Base-by-base conservation (phyloP, 2,797 vertebrate species). In the Scolopax bukidnonensis region DNA sequence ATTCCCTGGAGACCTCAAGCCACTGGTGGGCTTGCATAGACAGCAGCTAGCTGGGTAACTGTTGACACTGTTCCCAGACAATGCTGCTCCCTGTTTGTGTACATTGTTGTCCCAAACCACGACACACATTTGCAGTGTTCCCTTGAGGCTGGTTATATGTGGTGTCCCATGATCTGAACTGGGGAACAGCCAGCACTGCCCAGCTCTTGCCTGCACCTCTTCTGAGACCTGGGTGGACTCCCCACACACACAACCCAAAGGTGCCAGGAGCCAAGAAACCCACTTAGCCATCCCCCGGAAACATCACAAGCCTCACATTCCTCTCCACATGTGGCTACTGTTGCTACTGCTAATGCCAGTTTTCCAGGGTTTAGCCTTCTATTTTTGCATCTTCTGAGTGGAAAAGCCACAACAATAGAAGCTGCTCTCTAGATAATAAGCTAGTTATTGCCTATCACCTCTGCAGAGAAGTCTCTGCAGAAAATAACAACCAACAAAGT, bases 21-120 rank as follows among this genome's bases (percentile, higher is more conserved):
- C 51, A 12, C 10, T 57, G 19, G 30, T 48, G 41, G 24, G 12
- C 6, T 48, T 65, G 30, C 33, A 30, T 3, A 57, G 11, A 10
- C 33, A 48, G 33, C 30, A 75, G 24, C 10, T 75, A 18, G 5
- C 11, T n/a, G 21, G 27, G 8, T 25, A 50, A 68, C 45, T 75
- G 51, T 20, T 45, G 71, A 51, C 32, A 51, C 27, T 1, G 1
- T 13, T 43, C 13, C 4, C 1, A 67, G 33, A 4, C 0, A 1
- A 21, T 21, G 13, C 7, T 47, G 12, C 19, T 68, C n/a, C 36
- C 16, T n/a, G 7, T 53, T 25, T 54, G n/a, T 47, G 9, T 9
- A 33, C 3, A 45, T 32, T 32, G 30, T 63, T 54, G 51, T 54
- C 28, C 27, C 28, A 17, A 53, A 53, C 28, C 27, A 28, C 16